Conservation (phyloP, 2,797 vertebrate genomes). For the Synaphobranchus kaupii region DNA sequence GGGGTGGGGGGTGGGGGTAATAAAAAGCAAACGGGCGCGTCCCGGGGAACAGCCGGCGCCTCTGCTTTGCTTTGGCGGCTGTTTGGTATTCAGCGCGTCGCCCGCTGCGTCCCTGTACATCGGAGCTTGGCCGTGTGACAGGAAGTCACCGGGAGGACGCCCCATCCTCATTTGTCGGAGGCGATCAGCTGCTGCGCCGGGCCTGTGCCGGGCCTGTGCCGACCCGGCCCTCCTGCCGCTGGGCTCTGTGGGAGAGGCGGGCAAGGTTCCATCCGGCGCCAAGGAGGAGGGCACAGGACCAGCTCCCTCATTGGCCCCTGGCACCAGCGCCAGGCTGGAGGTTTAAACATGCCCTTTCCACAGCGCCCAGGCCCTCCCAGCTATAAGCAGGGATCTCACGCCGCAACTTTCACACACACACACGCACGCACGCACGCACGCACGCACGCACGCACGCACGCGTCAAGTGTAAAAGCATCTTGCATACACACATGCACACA, state of each 20-base stretch:
- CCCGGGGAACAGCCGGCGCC: conserved; percentile 31
- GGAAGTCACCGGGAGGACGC: conserved; percentile 35
- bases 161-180: conserved; percentile 48
- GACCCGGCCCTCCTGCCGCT: conserved; percentile 37
- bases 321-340: conserved; percentile 51
- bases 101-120: background rate
- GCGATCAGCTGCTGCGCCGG: conserved; percentile 53
- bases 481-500: background rate
- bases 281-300: background rate
- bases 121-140: conserved; percentile 10
- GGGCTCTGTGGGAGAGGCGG: conserved; percentile 36
- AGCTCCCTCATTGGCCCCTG: conserved; percentile 52
- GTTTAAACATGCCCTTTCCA: conserved; percentile 52
- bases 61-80: background rate
- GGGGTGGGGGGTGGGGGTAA: conserved; percentile 22
- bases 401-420: background rate
- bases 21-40: background rate
- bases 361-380: background rate
- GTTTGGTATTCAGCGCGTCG: conserved; percentile 28
- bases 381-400: background rate
- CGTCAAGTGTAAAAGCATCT: background rate
- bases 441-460: too few relatives aligned
- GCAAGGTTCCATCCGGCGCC: conserved; percentile 46
- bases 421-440: background rate
- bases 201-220: conserved; percentile 40